Evolutionary conservation across 2,797 vertebrate species (phyloP).

Genomic region (Leuciscus waleckii): DNA sequence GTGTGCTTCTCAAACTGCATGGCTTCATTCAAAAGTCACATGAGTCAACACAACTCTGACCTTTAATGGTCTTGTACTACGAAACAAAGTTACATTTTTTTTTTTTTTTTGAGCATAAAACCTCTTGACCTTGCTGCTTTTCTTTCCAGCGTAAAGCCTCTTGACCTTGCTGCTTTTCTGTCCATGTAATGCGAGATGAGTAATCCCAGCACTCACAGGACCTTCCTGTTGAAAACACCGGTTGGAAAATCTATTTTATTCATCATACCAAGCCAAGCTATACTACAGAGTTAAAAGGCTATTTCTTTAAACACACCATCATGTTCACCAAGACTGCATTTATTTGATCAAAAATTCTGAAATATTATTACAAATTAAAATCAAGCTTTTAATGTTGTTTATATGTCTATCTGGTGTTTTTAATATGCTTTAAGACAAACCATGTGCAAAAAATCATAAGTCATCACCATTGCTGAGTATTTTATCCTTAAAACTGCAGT

Average conservation of each 20-base stretch:
- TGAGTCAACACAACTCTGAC: background rate
- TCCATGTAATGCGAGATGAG: background rate
- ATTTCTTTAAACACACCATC: background rate
- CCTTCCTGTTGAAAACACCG: conserved; percentile 5
- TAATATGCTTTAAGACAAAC: too few relatives aligned
- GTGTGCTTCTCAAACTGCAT: background rate
- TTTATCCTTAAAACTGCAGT: too few relatives aligned
- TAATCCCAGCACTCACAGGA: conserved; percentile 7
- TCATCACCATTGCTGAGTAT: too few relatives aligned
- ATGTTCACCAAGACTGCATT: background rate
- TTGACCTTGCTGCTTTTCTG: conserved; percentile 29
- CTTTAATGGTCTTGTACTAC: conserved; percentile 1
- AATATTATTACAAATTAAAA: too few relatives aligned
- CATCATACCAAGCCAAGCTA: background rate
- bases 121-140: conserved; percentile 30
- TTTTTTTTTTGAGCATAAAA: background rate
- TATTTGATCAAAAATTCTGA: background rate
- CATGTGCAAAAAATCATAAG: too few relatives aligned
- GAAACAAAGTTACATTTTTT: conserved; percentile 20
- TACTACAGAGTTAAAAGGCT: background rate
- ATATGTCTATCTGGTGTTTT: too few relatives aligned
- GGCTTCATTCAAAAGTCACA: conserved; percentile 12
- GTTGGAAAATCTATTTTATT: background rate
- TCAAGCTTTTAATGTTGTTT: too few relatives aligned
- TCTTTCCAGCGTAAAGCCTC: conserved; percentile 8